A percentile compares a stretch with the other conserved stretches of the same genome.
Conservation (phyloP, 2,113 vertebrate species). For the Scortum barcoo region DNA sequence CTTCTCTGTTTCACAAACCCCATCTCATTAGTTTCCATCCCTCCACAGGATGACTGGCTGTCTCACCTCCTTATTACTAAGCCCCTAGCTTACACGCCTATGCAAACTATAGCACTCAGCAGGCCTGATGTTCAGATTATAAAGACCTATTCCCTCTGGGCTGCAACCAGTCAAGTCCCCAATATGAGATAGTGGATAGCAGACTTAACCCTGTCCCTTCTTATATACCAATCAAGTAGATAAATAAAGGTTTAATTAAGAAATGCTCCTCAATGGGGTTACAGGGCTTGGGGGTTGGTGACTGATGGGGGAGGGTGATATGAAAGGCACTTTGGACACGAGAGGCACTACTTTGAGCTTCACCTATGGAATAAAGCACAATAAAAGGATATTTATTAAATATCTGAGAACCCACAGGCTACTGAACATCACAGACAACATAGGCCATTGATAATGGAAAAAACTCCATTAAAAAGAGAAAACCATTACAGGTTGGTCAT, state of each 20-base stretch:
- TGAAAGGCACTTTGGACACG: conserved; percentile 34
- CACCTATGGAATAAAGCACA: conserved; percentile 69
- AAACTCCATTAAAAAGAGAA: conserved; percentile 70
- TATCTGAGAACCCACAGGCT: conserved; percentile 61
- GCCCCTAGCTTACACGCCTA: conserved; percentile 39
- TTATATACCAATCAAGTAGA: conserved; percentile 79
- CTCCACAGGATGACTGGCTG: conserved; percentile 47
- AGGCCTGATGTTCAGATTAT: conserved; percentile 65
- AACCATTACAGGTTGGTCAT: conserved; percentile 72
- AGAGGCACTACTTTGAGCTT: conserved; percentile 64
- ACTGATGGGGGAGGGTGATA: conserved; percentile 31
- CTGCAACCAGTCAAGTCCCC: conserved; percentile 63
- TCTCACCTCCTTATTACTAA: conserved; percentile 63
- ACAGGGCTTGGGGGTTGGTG: conserved; percentile 48
- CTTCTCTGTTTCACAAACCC: conserved; percentile 47
- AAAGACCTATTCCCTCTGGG: conserved; percentile 67
- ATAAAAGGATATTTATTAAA: conserved; percentile 78
- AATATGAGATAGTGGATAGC: conserved; percentile 70
- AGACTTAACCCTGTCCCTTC: conserved; percentile 65
- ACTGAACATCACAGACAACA: conserved; percentile 63
- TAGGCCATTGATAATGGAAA: conserved; percentile 65
- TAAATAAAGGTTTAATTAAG: conserved; percentile 84
- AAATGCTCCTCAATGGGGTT: conserved; percentile 61
- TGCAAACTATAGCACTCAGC: conserved; percentile 61
- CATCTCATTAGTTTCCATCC: conserved; percentile 64